Evolutionary conservation across 2,113 vertebrate species (phyloP).

Genomic region (Notothenia coriiceps): DNA sequence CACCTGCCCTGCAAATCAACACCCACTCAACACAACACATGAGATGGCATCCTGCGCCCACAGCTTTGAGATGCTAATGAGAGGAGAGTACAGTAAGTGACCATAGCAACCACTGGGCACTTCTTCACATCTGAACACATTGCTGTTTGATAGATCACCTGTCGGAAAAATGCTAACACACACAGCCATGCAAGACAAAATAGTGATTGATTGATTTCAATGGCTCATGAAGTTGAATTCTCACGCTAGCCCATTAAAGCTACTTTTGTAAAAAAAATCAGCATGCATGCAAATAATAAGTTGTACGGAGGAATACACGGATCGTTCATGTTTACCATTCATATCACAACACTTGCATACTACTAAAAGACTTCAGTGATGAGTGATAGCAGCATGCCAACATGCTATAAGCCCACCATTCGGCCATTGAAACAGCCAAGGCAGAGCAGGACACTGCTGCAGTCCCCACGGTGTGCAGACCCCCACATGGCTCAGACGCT

Average conservation of each 20-base stretch:
- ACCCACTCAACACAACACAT: slow-evolving; percentile 37
- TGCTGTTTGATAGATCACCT: not conserved
- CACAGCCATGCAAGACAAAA: not conserved
- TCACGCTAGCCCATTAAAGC: not conserved
- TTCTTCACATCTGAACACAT: not conserved
- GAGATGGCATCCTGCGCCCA: slow-evolving; percentile 14
- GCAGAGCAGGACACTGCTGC: slow-evolving; percentile 85
- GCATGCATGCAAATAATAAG: slow-evolving; percentile 15
- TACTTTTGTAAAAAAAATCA: not conserved
- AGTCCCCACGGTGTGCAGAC: slow-evolving; percentile 79
- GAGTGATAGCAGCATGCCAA: slow-evolving; percentile 64
- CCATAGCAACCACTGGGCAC: not conserved
- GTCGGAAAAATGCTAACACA: not conserved
- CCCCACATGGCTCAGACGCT: slow-evolving; percentile 79
- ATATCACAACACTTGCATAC: slow-evolving; percentile 5
- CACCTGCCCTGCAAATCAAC: slow-evolving; percentile 39
- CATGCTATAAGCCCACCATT: slow-evolving; percentile 87
- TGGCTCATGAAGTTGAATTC: not conserved
- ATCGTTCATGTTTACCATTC: slow-evolving; percentile 11
- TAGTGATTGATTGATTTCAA: not conserved
- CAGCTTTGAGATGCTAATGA: slow-evolving; percentile 25
- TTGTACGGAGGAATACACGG: not conserved
- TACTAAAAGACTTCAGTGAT: slow-evolving; percentile 22
- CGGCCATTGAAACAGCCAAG: slow-evolving; percentile 88
- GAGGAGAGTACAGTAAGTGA: not conserved